These are phyloP conservation scores for Kobus ellipsiprymnus DNA, from an alignment of 2,113 vertebrate genomes.

Conservation along the genomic window DNA sequence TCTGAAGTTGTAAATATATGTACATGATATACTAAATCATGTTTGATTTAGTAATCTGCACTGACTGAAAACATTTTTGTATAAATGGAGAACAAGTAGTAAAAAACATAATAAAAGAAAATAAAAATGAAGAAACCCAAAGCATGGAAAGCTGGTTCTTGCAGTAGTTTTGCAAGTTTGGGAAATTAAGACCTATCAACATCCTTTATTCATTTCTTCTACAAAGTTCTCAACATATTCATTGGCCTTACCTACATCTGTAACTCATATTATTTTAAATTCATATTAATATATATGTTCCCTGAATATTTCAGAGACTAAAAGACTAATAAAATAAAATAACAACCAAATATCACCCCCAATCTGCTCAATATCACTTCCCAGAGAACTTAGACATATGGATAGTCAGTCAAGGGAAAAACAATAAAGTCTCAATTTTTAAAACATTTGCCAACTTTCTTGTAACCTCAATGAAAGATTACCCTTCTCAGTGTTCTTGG, in stretches of 20 bases:
- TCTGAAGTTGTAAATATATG: constrained; percentile 50
- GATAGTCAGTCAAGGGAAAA: neutral
- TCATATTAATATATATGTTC: neutral
- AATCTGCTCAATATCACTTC: neutral
- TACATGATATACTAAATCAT: constrained; percentile 19
- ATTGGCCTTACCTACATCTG: neutral
- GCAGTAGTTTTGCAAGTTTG: neutral
- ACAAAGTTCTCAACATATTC: neutral
- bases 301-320: neutral
- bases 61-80: constrained; percentile 42
- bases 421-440: neutral
- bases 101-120: neutral
- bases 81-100: neutral
- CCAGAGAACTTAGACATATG: neutral
- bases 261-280: neutral
- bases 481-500: neutral
- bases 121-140: neutral
- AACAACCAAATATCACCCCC: neutral
- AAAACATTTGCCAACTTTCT: neutral
- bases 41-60: constrained; percentile 43
- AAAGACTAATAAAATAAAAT: neutral
- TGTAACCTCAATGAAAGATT: neutral
- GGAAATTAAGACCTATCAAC: neutral
- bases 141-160: neutral
- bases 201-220: neutral